A percentile compares a stretch with the other conserved stretches of the same genome.
phyloP scores from a whole-genome alignment of 2,113 vertebrate genomes.

The Micronisus gabar region DNA sequence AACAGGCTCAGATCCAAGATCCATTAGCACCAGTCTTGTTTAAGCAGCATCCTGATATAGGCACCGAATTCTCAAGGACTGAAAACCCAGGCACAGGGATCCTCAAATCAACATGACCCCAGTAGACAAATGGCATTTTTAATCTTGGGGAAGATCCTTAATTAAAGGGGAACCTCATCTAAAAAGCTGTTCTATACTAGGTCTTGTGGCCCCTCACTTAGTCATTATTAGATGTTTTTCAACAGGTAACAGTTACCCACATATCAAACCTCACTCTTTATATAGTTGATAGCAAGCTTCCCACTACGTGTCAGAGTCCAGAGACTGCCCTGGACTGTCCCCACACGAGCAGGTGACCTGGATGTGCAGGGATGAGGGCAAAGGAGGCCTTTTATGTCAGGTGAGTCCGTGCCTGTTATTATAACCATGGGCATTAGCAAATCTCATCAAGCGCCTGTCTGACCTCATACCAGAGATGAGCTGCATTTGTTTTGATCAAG shows the following conservation, averaged over 20 bases:
- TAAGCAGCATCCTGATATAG: not conserved
- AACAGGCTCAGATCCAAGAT: not conserved
- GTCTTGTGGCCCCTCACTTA: not conserved
- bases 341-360: not conserved
- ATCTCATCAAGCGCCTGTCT: not conserved
- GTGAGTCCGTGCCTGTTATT: not conserved
- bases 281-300: fast-evolving
- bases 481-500: conserved; percentile 1
- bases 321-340: not conserved
- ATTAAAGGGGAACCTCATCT: not conserved
- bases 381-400: not conserved
- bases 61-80: not conserved
- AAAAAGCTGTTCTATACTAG: not conserved
- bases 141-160: not conserved
- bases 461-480: conserved; percentile 20
- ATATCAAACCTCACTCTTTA: not conserved
- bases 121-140: not conserved
- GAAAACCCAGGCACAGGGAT: not conserved
- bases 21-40: not conserved
- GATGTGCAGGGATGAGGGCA: not conserved
- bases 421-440: not conserved
- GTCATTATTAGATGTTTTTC: not conserved
- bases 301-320: not conserved
- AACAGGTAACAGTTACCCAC: not conserved
- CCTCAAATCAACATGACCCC: not conserved